These are phyloP conservation scores for Latrodectus elegans DNA, from an alignment of 2,888 invertebrate genomes.

Conservation along the genomic window DNA sequence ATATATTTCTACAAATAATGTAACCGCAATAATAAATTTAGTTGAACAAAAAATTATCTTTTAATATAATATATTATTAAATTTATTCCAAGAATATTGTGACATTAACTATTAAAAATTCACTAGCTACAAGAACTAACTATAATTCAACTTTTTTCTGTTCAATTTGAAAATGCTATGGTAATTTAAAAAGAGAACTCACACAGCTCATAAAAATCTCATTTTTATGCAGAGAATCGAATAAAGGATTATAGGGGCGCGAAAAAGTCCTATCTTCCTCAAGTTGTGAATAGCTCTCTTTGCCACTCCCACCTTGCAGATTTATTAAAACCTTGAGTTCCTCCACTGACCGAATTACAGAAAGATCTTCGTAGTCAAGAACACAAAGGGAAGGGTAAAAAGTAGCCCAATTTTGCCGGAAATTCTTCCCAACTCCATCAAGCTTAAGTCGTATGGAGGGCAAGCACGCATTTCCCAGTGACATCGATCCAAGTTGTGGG, in stretches of 20 bases:
- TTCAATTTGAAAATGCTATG: too few species aligned
- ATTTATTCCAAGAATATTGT: too few species aligned
- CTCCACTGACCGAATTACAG: slow-evolving; percentile 46
- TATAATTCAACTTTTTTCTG: too few species aligned
- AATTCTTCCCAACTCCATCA: slow-evolving; percentile 52
- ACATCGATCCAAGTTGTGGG: slow-evolving; percentile 57
- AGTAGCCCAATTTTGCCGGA: slow-evolving; percentile 25
- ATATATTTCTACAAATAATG: too few species aligned
- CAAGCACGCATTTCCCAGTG: slow-evolving; percentile 46
- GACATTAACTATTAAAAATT: too few species aligned
- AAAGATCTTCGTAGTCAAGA: slow-evolving; percentile 31
- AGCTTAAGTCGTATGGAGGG: slow-evolving; percentile 44
- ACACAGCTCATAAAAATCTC: not conserved
- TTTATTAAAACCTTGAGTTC: slow-evolving; percentile 35
- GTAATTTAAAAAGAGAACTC: not conserved
- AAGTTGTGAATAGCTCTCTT: not conserved
- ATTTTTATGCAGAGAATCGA: slow-evolving; percentile 1
- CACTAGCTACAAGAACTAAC: too few species aligned
- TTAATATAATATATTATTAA: too few species aligned
- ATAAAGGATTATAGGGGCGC: not conserved
- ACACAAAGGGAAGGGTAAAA: slow-evolving; percentile 20
- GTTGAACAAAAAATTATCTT: too few species aligned
- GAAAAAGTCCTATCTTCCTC: not conserved
- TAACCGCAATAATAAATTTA: too few species aligned
- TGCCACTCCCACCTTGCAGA: slow-evolving; percentile 19